Base-by-base conservation (phyloP, 1,140 invertebrate genomes). In the Drosophila nikananu region DNA sequence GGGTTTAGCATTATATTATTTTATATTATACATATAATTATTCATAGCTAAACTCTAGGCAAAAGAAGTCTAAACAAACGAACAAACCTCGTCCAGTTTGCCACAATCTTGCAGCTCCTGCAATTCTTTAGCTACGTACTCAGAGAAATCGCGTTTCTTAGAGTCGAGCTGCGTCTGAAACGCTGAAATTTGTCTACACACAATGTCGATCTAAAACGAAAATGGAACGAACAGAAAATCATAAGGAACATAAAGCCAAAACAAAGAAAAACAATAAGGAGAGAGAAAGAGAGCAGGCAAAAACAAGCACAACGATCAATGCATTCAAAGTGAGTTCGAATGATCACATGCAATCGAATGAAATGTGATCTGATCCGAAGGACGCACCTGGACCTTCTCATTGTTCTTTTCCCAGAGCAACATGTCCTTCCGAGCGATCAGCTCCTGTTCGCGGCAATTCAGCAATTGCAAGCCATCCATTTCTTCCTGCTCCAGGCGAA, bases 181-280 rank as follows among this genome's bases (percentile, higher is more conserved):
- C 67, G 93, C 93, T 63, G 93, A 93, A 92, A 95, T 94, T 87
- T 93, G 93, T 81, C 92, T 92, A 92, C 94, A 94, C 91, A 95
- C 94, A 81, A 94, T 94, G 93, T 94, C 94, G 92, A 95, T 95
- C 95, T 95, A 95, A 86, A 93, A 89, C 92, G 90, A 92, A 91
- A 93, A 92, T 86, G 46, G 82, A 83, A 91, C 71, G 63, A 83
- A 91, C 91, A 19, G 81, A 93, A 93, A 78, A 81, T 82, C 27
- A 90, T 91, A 93, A 93, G 81, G 64, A 86, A 93, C 68, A 75
- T 76, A 81, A 93, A 62, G 55, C 48, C 41, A 72, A 68, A 80
- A 81, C 89, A 83, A 67, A 63, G 68, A 77, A 92, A 92, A 87
- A 81, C 64, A 32, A 72, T 41, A 81, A 75, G 51, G n/a, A 52